A percentile compares a stretch with the other conserved stretches of the same genome.
phyloP scores from a whole-genome alignment of 2,888 invertebrate genomes.

The Lasioglossum malachurum region DNA sequence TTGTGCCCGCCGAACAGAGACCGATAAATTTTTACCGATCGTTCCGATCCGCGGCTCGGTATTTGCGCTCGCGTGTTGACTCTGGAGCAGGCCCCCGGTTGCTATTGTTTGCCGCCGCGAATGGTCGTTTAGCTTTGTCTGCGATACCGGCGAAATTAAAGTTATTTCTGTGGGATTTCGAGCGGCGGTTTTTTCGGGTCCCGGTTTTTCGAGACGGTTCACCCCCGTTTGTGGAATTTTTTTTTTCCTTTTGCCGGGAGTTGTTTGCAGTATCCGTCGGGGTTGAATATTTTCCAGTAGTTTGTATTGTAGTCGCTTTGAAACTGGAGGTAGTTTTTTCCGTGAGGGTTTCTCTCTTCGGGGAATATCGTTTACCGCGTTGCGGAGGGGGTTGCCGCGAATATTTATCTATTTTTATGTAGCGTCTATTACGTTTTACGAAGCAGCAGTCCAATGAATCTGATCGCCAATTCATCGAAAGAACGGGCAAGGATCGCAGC shows the following conservation, averaged over 20 bases:
- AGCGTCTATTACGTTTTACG: background rate
- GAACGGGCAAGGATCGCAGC: background rate
- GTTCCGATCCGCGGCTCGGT: conserved; percentile 8
- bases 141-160: background rate
- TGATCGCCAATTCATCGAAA: background rate
- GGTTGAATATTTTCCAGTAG: background rate
- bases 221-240: background rate
- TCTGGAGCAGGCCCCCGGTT: background rate
- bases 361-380: background rate
- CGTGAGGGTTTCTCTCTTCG: background rate
- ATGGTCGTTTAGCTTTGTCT: background rate
- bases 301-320: background rate
- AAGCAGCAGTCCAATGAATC: background rate
- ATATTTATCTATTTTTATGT: background rate
- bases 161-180: conserved; percentile 7
- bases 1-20: conserved; percentile 30
- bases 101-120: background rate
- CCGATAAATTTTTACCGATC: conserved; percentile 42
- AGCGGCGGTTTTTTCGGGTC: background rate
- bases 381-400: background rate
- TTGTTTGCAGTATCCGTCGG: background rate
- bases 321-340: too few species aligned
- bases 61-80: conserved; percentile 4
- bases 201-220: background rate
- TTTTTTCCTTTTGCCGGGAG: background rate